Evolutionary conservation across 2,888 invertebrate genomes (phyloP).

Genomic region (Harpagoxenus sublaevis): DNA sequence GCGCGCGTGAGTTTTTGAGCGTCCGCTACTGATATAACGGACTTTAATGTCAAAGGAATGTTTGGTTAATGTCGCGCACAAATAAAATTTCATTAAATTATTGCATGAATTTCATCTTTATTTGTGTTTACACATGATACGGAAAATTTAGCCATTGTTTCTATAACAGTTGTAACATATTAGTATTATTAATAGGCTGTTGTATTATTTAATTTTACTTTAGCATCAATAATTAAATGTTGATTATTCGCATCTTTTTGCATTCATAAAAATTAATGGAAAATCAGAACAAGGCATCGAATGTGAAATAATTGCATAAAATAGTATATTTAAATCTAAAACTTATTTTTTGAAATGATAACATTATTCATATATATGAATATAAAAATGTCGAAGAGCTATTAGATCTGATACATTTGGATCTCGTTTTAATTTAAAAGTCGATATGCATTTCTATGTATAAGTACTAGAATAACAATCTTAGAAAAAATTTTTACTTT

Average conservation of each 20-base stretch:
- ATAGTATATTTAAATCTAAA: conserved; percentile 8
- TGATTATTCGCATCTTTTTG: not conserved
- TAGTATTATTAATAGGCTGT: not conserved
- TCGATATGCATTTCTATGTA: not conserved
- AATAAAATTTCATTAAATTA: conserved; percentile 24
- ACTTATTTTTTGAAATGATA: not conserved
- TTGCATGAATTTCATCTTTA: conserved; percentile 1
- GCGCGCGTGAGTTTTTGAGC: conserved; percentile 16
- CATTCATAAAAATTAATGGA: not conserved
- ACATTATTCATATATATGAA: not conserved
- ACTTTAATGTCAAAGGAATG: conserved; percentile 19
- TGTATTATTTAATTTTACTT: not conserved
- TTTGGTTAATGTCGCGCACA: conserved; percentile 4
- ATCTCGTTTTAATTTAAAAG: not conserved
- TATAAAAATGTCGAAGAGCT: not conserved
- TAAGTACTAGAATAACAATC: not conserved
- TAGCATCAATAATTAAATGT: not conserved
- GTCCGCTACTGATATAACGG: conserved; percentile 14
- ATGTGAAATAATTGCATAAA: not conserved
- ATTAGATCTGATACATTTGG: not conserved
- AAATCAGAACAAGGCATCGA: not conserved
- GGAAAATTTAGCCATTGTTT: not conserved
- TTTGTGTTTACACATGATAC: not conserved
- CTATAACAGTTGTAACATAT: not conserved
- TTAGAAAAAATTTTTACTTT: not conserved